These are phyloP conservation scores for Sphaerodactylus townsendi DNA, from an alignment of 2,113 vertebrate species.

Conservation along the genomic window DNA sequence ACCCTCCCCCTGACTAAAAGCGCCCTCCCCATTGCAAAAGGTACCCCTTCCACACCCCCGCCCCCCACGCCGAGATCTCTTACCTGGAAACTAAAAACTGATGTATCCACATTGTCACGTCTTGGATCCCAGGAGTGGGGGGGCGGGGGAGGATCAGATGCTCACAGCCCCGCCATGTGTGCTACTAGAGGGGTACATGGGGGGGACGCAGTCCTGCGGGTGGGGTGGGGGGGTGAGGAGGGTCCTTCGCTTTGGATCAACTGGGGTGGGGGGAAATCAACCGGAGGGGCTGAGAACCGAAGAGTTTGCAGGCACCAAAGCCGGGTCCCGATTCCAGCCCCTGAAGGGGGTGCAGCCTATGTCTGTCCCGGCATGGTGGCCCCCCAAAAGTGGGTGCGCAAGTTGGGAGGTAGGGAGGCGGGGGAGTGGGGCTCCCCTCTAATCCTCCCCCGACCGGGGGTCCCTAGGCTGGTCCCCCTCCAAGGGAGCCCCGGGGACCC, in stretches of 20 bases:
- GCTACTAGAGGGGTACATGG: background rate
- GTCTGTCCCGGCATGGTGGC: background rate
- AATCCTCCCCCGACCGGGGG: background rate
- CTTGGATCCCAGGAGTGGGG: slow-evolving; percentile 18
- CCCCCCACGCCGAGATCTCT: slow-evolving; percentile 20
- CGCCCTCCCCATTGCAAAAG: background rate
- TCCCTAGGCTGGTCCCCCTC: background rate
- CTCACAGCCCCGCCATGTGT: slow-evolving; percentile 65
- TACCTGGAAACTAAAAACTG: slow-evolving; percentile 76
- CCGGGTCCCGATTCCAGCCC: background rate
- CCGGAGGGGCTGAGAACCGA: too few relatives aligned
- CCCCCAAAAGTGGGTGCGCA: background rate
- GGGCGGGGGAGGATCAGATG: slow-evolving; percentile 56
- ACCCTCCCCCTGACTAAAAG: background rate
- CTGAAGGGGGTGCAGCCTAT: background rate
- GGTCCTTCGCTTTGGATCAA: background rate
- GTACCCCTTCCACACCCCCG: background rate
- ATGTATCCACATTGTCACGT: slow-evolving; percentile 80
- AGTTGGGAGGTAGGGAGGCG: background rate
- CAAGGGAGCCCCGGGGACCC: background rate
- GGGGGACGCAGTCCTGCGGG: slow-evolving; percentile 26
- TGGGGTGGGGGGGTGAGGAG: slow-evolving; percentile 50
- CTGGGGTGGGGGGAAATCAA: too few relatives aligned
- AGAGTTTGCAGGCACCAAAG: background rate
- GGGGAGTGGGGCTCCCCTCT: background rate